A percentile compares a stretch with the other conserved stretches of the same genome.
These are phyloP conservation scores for Channallabes apus DNA, from an alignment of 2,797 vertebrate species.

Conservation along the genomic window DNA sequence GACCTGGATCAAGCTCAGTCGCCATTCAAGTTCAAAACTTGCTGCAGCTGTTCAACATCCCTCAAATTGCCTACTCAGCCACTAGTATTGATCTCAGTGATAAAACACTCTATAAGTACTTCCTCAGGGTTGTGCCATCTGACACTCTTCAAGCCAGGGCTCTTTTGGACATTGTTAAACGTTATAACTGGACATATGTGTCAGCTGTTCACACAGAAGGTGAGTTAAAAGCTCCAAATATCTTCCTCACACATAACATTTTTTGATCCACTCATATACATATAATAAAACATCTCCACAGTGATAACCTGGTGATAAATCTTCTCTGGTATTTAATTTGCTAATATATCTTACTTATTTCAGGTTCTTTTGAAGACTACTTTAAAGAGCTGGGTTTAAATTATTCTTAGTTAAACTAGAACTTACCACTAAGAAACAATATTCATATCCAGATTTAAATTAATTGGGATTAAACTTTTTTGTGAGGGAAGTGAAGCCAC, in stretches of 20 bases:
- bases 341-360: not conserved
- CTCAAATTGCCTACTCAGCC: conserved; percentile 97
- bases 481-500: not conserved
- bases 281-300: not conserved
- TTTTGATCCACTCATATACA: not conserved
- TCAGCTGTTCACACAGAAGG: conserved; percentile 98
- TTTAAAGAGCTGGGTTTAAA: not conserved
- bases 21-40: conserved; percentile 97
- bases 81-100: conserved; percentile 98
- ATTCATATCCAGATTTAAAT: not conserved
- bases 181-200: conserved; percentile 99
- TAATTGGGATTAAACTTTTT: not conserved
- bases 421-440: not conserved
- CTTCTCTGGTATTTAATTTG: not conserved
- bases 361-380: too few species aligned
- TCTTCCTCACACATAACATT: not conserved
- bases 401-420: not conserved
- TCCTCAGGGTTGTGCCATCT: conserved; percentile 94
- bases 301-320: not conserved
- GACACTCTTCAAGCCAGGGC: conserved; percentile 95
- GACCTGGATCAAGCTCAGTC: conserved; percentile 96
- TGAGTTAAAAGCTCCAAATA: conserved; percentile 67
- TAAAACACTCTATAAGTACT: conserved; percentile 97
- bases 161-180: conserved; percentile 96
- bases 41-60: conserved; percentile 97